A percentile compares a stretch with the other conserved stretches of the same genome.
These are phyloP conservation scores for Gari tellinella DNA, from an alignment of 2,888 invertebrate genomes.

Conservation along the genomic window DNA sequence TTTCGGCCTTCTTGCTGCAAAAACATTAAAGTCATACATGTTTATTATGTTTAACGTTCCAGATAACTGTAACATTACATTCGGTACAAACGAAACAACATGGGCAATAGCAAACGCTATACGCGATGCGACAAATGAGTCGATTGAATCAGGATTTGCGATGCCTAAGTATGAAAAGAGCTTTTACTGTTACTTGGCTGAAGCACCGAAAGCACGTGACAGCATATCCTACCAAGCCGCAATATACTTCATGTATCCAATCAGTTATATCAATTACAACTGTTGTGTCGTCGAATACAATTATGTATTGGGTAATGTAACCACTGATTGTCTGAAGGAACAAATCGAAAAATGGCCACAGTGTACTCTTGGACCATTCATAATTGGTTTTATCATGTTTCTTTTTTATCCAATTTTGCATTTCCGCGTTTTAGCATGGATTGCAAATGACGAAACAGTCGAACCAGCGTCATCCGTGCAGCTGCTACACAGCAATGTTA, in stretches of 20 bases:
- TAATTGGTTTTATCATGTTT: conserved; percentile 23
- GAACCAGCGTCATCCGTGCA: conserved; percentile 3
- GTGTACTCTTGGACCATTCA: conserved; percentile 20
- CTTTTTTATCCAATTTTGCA: conserved; percentile 36
- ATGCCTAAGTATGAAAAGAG: conserved; percentile 22
- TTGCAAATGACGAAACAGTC: conserved; percentile 19
- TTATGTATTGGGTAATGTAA: background rate
- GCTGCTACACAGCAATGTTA: background rate
- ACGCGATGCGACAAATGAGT: background rate
- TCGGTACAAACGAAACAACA: conserved; percentile 31
- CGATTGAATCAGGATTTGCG: background rate
- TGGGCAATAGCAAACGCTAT: conserved; percentile 20
- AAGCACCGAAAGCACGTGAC: conserved; percentile 18
- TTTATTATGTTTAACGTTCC: background rate
- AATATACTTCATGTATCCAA: conserved; percentile 33
- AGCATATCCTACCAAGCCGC: conserved; percentile 18
- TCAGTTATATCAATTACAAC: conserved; percentile 26
- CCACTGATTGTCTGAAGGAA: background rate
- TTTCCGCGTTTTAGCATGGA: conserved; percentile 6
- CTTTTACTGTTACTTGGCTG: conserved; percentile 38
- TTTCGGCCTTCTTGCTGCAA: conserved; percentile 41
- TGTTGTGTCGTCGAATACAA: conserved; percentile 26
- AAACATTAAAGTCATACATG: conserved; percentile 16
- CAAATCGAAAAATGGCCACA: conserved; percentile 37
- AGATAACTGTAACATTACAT: conserved; percentile 10